A percentile compares a stretch with the other conserved stretches of the same genome.
These are phyloP conservation scores for Propithecus perrieri DNA, from an alignment of 2,797 vertebrate species.

Conservation along the genomic window DNA sequence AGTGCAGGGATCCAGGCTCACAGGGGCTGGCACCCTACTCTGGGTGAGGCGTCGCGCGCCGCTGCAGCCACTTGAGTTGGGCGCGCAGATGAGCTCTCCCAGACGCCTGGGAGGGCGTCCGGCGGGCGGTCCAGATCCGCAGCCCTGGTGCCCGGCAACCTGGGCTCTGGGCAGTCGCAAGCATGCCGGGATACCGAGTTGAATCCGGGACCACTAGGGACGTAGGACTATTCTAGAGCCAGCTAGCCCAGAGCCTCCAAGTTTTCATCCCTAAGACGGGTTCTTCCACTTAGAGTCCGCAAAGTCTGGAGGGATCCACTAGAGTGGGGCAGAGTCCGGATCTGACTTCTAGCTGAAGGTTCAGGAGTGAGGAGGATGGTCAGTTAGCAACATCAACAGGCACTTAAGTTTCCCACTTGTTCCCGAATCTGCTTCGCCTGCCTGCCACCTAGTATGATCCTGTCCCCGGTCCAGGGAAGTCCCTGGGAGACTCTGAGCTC, in stretches of 20 bases:
- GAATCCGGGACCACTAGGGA: not conserved
- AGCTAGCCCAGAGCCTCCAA: not conserved
- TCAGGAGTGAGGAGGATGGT: not conserved
- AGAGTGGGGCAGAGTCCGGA: not conserved
- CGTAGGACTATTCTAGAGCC: not conserved
- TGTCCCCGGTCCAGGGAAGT: not conserved
- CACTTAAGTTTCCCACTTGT: not conserved
- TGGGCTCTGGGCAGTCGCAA: not conserved
- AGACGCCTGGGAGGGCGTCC: not conserved
- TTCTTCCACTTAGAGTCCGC: not conserved
- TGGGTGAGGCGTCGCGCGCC: not conserved
- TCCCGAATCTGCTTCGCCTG: not conserved
- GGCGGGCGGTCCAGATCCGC: not conserved
- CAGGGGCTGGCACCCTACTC: not conserved
- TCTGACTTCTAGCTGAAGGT: not conserved
- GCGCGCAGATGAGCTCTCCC: not conserved
- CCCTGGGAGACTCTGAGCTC: not conserved
- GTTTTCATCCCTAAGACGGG: not conserved
- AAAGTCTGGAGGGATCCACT: not conserved
- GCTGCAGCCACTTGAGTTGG: not conserved
- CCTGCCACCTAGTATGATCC: not conserved
- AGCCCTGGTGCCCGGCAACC: not conserved
- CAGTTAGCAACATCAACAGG: not conserved
- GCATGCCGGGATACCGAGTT: not conserved
- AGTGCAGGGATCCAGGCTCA: not conserved